Conservation (phyloP, 1,140 invertebrate species). For the Orius insidiosus region DNA sequence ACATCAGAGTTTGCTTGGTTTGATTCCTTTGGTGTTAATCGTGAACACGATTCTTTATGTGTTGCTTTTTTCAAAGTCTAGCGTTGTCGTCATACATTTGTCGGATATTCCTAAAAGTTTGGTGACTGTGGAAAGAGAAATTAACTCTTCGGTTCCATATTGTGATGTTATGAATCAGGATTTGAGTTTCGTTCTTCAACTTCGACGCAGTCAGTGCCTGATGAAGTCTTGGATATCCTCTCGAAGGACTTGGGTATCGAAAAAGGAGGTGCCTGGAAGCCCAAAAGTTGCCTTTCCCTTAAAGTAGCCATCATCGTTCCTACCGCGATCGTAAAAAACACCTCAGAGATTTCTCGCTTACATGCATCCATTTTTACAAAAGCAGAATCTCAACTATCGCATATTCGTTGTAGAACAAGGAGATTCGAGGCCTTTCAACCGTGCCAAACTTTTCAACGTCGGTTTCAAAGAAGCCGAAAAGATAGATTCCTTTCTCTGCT, state of each 20-base stretch:
- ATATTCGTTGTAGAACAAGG: slow-evolving; percentile 87
- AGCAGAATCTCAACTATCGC: slow-evolving; percentile 68
- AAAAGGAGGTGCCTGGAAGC: slow-evolving; percentile 51
- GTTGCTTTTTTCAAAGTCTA: slow-evolving; percentile 12
- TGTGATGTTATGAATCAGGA: not conserved
- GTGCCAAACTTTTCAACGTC: slow-evolving; percentile 84
- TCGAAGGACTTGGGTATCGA: slow-evolving; percentile 14
- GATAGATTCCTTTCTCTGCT: slow-evolving; percentile 57
- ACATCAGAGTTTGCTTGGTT: slow-evolving; percentile 10
- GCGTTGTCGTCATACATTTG: slow-evolving; percentile 7
- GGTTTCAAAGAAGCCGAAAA: slow-evolving; percentile 61
- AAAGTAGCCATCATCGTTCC: slow-evolving; percentile 76
- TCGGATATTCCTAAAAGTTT: slow-evolving; percentile 14
- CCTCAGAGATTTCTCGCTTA: slow-evolving; percentile 65
- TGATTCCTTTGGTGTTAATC: slow-evolving; percentile 14
- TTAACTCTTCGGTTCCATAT: not conserved
- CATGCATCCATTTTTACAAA: slow-evolving; percentile 76
- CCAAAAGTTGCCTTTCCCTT: slow-evolving; percentile 48
- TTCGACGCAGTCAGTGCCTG: slow-evolving; percentile 4
- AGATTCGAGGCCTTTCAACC: slow-evolving; percentile 63
- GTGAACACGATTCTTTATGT: slow-evolving; percentile 14
- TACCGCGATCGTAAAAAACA: slow-evolving; percentile 72
- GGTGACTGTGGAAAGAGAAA: not conserved
- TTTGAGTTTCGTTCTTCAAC: not conserved
- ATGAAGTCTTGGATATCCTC: slow-evolving; percentile 9